A percentile compares a stretch with the other conserved stretches of the same genome.
Conservation (phyloP, 2,888 invertebrate species). For the Terebella lapidaria region DNA sequence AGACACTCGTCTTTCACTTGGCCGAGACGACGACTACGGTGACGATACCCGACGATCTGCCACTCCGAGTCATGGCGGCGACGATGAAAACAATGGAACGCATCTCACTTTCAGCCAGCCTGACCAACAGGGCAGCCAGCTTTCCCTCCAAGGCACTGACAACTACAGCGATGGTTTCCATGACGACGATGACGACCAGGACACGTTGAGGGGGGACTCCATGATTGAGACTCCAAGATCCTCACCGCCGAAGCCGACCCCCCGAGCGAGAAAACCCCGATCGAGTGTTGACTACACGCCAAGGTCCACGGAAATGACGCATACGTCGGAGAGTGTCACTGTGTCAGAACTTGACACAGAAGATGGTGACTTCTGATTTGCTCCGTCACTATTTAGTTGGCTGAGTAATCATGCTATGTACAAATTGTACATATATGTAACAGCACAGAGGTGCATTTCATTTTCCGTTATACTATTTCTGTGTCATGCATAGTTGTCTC, state of each 20-base stretch:
- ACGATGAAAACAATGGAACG: background rate
- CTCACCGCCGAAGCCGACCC: conserved; percentile 2
- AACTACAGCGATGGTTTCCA: background rate
- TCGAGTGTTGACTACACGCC: background rate
- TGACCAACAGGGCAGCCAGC: too few species aligned
- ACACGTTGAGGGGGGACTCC: background rate
- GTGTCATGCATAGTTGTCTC: too few species aligned
- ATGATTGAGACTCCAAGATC: background rate
- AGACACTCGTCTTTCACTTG: background rate
- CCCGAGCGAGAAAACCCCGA: background rate
- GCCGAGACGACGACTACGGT: background rate
- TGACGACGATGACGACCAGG: background rate
- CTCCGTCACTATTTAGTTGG: too few species aligned
- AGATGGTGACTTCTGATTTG: background rate
- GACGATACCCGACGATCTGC: background rate
- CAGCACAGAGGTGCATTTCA: too few species aligned
- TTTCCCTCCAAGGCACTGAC: background rate
- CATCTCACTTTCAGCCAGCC: background rate
- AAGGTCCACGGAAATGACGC: background rate
- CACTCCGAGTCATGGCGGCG: background rate
- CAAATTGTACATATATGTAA: too few species aligned
- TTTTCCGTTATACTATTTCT: too few species aligned
- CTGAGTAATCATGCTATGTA: too few species aligned
- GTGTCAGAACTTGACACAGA: conserved; percentile 3
- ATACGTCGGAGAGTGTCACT: conserved; percentile 2